Evolutionary conservation across 2,113 vertebrate genomes (phyloP).

Genomic region (Ictidomys tridecemlineatus): DNA sequence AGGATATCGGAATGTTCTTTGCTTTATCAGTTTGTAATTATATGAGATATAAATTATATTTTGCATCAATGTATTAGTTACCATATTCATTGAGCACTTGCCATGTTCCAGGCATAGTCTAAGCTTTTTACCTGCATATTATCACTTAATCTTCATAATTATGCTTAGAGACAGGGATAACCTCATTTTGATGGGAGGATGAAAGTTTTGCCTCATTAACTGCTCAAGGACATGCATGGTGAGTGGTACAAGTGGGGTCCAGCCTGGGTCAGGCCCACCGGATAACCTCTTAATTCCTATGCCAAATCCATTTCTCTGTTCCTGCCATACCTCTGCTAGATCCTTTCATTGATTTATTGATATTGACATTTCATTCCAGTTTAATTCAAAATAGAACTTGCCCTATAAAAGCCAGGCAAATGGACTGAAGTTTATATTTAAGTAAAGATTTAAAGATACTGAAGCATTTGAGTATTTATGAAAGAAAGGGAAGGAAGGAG

Average conservation of each 20-base stretch:
- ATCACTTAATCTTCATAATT: conserved; percentile 48
- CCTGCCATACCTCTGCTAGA: neutral
- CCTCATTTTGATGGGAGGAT: neutral
- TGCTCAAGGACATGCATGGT: neutral
- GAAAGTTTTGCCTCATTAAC: neutral
- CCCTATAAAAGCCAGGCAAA: conserved; percentile 27
- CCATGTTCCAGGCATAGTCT: neutral
- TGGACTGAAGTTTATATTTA: neutral
- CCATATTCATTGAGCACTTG: conserved; percentile 28
- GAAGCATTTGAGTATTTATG: neutral
- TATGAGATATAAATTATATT: conserved; percentile 4
- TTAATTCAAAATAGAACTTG: conserved; percentile 38
- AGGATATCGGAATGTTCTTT: conserved; percentile 42
- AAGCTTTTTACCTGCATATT: neutral
- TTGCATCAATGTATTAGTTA: conserved; percentile 5
- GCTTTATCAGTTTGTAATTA: conserved; percentile 33
- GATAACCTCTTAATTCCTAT: neutral
- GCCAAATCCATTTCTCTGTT: conserved; percentile 36
- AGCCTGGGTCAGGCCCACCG: conserved; percentile 17
- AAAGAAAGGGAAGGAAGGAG: neutral
- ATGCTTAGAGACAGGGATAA: neutral
- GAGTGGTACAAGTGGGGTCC: neutral
- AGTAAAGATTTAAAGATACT: conserved; percentile 10
- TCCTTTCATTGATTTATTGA: conserved; percentile 62
- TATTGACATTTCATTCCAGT: conserved; percentile 53